Evolutionary conservation across 1,140 invertebrate genomes (phyloP).

Genomic region (Drosophila kanapiae): DNA sequence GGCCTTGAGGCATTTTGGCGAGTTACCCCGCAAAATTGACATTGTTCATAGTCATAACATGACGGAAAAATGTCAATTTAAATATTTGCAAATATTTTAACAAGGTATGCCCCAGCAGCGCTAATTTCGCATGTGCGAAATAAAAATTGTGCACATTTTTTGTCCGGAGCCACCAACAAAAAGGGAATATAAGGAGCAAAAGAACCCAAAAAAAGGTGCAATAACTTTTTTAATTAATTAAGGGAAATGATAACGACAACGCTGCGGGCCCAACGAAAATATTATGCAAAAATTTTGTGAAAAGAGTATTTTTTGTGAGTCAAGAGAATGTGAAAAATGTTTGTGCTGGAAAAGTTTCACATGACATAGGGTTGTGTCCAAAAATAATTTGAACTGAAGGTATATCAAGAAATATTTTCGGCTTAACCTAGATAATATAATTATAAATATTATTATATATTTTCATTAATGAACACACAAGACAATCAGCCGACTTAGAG

Average conservation of each 20-base stretch:
- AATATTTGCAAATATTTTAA: constrained; percentile 84
- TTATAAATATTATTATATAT: background rate
- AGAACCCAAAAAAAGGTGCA: constrained; percentile 52
- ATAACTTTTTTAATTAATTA: constrained; percentile 84
- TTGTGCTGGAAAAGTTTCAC: constrained; percentile 4
- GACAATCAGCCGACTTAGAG: no score
- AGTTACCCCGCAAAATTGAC: constrained; percentile 64
- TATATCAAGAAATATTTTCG: background rate
- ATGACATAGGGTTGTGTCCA: background rate
- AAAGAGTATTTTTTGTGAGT: constrained; percentile 27
- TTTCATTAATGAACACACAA: no score
- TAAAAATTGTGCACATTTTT: constrained; percentile 74
- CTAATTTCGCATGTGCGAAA: constrained; percentile 79
- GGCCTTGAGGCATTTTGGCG: constrained; percentile 48
- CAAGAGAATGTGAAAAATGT: constrained; percentile 48
- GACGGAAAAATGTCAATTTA: constrained; percentile 82
- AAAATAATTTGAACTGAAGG: background rate
- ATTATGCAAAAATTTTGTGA: constrained; percentile 45
- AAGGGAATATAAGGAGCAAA: constrained; percentile 4
- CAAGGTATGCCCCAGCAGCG: constrained; percentile 55
- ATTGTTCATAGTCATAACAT: constrained; percentile 70
- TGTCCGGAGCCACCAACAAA: constrained; percentile 1
- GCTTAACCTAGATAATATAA: background rate
- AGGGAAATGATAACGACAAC: constrained; percentile 29
- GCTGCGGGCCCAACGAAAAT: constrained; percentile 38